phyloP scores from a whole-genome alignment of 2,113 vertebrate species.

The Dolichotis patagonum region DNA sequence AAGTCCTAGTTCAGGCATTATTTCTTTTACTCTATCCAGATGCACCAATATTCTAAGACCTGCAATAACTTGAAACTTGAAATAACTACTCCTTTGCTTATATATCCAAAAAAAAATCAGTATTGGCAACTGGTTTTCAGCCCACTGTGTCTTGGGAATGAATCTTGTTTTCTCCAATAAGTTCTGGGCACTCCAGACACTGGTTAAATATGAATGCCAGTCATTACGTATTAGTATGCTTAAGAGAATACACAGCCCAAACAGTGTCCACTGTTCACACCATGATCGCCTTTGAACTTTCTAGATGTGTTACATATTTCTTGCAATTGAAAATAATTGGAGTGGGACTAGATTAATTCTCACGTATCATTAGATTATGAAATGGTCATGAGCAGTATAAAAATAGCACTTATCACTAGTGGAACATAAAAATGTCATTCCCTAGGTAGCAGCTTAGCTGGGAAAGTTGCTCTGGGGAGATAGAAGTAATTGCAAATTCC shows the following conservation, averaged over 20 bases:
- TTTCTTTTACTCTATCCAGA: neutral
- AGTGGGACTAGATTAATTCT: conserved; percentile 44
- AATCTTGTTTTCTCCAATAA: neutral
- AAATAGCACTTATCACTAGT: conserved; percentile 70
- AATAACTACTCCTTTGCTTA: neutral
- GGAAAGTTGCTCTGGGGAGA: conserved; percentile 54
- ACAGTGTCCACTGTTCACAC: neutral
- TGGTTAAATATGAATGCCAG: neutral
- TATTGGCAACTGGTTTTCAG: neutral
- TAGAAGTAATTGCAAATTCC: conserved; percentile 55
- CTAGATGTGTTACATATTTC: neutral
- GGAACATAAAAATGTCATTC: conserved; percentile 70
- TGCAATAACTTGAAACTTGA: no score
- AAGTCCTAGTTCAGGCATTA: neutral
- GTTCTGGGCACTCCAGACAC: neutral
- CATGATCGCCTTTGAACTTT: conserved; percentile 8
- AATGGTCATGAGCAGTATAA: conserved; percentile 51
- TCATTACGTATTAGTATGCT: neutral
- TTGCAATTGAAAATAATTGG: conserved; percentile 47
- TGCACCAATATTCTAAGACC: neutral
- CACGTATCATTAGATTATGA: conserved; percentile 38
- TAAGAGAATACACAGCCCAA: neutral
- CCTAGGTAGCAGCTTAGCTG: conserved; percentile 37
- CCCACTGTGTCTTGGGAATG: neutral
- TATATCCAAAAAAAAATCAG: neutral